Conservation (phyloP, 2,113 vertebrate genomes). For the Nematolebias whitei region DNA sequence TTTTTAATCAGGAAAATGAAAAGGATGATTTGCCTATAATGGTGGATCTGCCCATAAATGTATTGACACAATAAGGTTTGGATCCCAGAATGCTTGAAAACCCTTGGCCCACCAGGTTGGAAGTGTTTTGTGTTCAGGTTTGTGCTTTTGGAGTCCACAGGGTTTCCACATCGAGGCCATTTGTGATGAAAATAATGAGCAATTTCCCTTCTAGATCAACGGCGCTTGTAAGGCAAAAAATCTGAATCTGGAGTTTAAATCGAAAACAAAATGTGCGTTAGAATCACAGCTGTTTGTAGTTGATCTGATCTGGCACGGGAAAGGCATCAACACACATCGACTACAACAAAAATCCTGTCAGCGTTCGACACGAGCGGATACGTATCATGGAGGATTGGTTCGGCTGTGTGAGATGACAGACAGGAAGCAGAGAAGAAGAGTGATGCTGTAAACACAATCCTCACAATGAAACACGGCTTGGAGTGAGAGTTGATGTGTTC, state of each 20-base stretch:
- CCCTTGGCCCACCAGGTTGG: slow-evolving; percentile 74
- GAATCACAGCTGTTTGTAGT: slow-evolving; percentile 55
- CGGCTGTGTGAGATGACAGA: slow-evolving; percentile 59
- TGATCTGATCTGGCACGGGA: slow-evolving; percentile 56
- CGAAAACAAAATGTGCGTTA: slow-evolving; percentile 47
- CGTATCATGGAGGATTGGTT: slow-evolving; percentile 50
- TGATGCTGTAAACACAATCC: slow-evolving; percentile 76
- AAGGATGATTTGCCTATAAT: background rate
- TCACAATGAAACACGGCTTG: too few species aligned
- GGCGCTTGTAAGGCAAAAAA: slow-evolving; percentile 69
- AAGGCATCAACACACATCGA: slow-evolving; percentile 59
- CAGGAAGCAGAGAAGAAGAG: slow-evolving; percentile 62
- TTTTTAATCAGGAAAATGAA: slow-evolving; percentile 13
- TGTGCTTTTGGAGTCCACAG: slow-evolving; percentile 77
- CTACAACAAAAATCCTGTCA: slow-evolving; percentile 58
- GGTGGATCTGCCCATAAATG: slow-evolving; percentile 36
- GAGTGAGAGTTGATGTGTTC: slow-evolving; percentile 14
- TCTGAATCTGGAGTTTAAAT: slow-evolving; percentile 49
- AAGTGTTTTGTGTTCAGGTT: slow-evolving; percentile 74
- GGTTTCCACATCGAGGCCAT: slow-evolving; percentile 58
- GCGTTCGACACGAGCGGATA: slow-evolving; percentile 37
- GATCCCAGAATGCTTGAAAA: slow-evolving; percentile 64
- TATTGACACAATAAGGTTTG: slow-evolving; percentile 34
- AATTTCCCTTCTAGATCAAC: slow-evolving; percentile 60
- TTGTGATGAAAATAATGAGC: slow-evolving; percentile 46